phyloP scores from a whole-genome alignment of 2,113 vertebrate genomes.

The Elephas maximus region DNA sequence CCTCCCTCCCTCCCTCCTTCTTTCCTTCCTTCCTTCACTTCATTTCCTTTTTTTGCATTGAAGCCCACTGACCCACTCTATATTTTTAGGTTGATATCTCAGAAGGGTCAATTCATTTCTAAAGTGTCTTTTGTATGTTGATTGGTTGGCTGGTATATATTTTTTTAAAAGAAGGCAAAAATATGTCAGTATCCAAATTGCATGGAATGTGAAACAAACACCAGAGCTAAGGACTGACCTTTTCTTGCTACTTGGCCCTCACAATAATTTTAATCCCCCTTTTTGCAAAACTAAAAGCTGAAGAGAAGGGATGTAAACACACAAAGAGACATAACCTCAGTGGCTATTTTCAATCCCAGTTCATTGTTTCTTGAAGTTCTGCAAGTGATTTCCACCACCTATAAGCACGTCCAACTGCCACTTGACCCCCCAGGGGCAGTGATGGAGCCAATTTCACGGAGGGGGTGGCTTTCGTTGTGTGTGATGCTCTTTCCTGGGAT shows the following conservation, averaged over 20 bases:
- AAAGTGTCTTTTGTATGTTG: neutral
- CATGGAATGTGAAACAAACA: slow-evolving; percentile 41
- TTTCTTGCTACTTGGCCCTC: neutral
- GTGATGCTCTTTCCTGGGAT: neutral
- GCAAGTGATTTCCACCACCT: slow-evolving; percentile 65
- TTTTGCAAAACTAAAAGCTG: slow-evolving; percentile 44
- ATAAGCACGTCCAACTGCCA: slow-evolving; percentile 21
- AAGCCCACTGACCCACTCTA: neutral
- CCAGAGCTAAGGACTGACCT: neutral
- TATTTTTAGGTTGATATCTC: neutral
- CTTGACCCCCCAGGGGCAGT: slow-evolving; percentile 1
- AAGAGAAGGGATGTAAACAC: slow-evolving; percentile 39
- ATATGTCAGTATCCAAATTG: slow-evolving; percentile 22
- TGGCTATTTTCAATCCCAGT: slow-evolving; percentile 59
- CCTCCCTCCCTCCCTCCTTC: neutral
- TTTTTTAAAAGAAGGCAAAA: slow-evolving; percentile 35
- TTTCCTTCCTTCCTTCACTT: neutral
- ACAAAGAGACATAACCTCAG: slow-evolving; percentile 52
- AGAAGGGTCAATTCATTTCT: neutral
- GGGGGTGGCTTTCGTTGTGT: neutral
- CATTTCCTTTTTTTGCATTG: neutral
- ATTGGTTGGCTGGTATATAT: neutral
- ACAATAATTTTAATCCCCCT: slow-evolving; percentile 17
- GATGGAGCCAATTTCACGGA: slow-evolving; percentile 49
- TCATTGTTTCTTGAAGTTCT: slow-evolving; percentile 68